Base-by-base conservation (phyloP, 2,113 vertebrate species). In the Centropus bengalensis region DNA sequence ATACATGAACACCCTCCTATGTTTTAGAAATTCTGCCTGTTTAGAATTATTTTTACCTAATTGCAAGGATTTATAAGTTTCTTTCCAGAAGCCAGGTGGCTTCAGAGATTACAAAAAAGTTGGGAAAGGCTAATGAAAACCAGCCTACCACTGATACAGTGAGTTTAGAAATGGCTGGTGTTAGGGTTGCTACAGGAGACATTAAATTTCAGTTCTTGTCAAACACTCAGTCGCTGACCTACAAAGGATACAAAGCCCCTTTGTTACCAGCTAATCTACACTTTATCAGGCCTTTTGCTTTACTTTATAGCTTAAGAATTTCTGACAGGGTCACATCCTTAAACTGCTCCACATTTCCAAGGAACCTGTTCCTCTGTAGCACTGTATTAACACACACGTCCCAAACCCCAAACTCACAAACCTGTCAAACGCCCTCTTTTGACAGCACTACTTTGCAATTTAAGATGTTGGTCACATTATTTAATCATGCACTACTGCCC, bases 161-260 rank as follows among this genome's bases (percentile, higher is more conserved):
- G 45, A 40, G 81, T 93, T 95, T 91, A 49, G 90, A 90, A 81
- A 91, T 88, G 8, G 81, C 80, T 86, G 76, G 60, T 93, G 90
- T 86, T 77, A 84, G 19, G 89, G 83, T 91, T 96, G 86, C 93
- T 94, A 96, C 82, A 95, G 88, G 86, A 96, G 92, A 96, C 93
- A 73, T 84, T 88, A 88, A 83, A 96, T 95, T 96, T 97, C 89
- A 95, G 75, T 97, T 95, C 96, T 96, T 95, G 90, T 93, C 88
- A 94, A 95, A 94, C 93, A 93, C 80, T 96, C 88, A 94, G 88
- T 82, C 91, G 85, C 90, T 96, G 94, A 94, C 92, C 95, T 96
- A 97, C 93, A 97, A 95, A 97, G 94, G 88, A 94, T 52, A 96
- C 90, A 95, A 96, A 97, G 94, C 76, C 74, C 86, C 85, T 93